Base-by-base conservation (phyloP, 64 coral and sea anemone species). In the Stylophora pistillata region DNA sequence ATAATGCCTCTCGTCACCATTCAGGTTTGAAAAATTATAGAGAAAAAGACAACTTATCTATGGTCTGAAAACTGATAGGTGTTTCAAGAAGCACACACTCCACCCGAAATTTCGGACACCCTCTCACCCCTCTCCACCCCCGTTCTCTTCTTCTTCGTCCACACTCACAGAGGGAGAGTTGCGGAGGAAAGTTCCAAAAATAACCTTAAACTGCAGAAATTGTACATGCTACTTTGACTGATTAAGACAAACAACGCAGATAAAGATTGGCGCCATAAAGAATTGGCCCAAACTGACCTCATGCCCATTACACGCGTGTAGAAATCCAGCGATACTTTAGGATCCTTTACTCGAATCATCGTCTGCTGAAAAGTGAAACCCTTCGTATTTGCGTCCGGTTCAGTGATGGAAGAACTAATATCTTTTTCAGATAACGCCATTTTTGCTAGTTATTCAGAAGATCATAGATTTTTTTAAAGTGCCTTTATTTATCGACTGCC, bases 281-380 rank as follows among this genome's bases (percentile, higher is more conserved):
- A 47, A 47, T 47, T 47, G 56, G 18, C 53, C 6, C 47, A 53
- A 32, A 68, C 63, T 16, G 30, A 98, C 96, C 96, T 98, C 96
- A 98, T 98, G 57, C 96, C 96, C 27, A 98, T 75, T 31, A 98
- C 89, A 69, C 92, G 92, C 1, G 96, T 89, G 57, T 98, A 98
- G 76, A 98, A 98, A 74, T 98, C 96, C 56, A 98, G 41, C 56
- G 92, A 94, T 3, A 73, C 89, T 60, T 89, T 98, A 18, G 96
- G 96, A 28, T 98, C 96, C 70, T 98, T 98, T 15, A 98, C 57
- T 54, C 96, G 74, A 21, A 98, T 25, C 96, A 98, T 98, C 25
- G 96, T 98, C 62, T 98, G 92, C 74, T 98, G 96, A 52, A 98
- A 88, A 68, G 94, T 89, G 81, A 98, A 98, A 69, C 91, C 92